These are phyloP conservation scores for Choloepus hoffmanni DNA, from an alignment of 2,113 vertebrate genomes.

Conservation along the genomic window DNA sequence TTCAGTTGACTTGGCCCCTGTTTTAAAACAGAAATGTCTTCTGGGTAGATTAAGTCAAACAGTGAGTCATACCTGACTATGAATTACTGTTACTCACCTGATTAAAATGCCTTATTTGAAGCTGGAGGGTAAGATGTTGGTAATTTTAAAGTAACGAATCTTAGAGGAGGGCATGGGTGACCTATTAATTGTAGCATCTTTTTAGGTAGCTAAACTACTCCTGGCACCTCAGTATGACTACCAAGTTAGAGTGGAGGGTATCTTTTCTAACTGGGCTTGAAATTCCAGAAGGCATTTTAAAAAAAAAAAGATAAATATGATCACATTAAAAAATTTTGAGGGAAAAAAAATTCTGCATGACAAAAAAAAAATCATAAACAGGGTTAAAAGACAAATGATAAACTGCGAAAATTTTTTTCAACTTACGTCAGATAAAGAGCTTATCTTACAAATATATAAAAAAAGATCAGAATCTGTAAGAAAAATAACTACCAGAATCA, in stretches of 20 bases:
- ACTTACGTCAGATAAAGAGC: background rate
- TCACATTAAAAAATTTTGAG: background rate
- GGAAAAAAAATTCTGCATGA: constrained; percentile 49
- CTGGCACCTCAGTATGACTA: background rate
- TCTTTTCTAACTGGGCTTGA: constrained; percentile 32
- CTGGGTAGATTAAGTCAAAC: constrained; percentile 54
- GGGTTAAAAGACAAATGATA: constrained; percentile 33
- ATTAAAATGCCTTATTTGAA: constrained; percentile 46
- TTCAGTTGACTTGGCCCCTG: constrained; percentile 9
- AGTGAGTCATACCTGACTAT: constrained; percentile 29
- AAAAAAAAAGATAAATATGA: constrained; percentile 42
- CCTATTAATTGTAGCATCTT: constrained; percentile 22
- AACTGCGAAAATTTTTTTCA: background rate
- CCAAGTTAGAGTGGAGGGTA: background rate
- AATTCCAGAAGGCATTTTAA: constrained; percentile 35
- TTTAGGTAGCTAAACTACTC: background rate
- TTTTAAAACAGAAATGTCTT: constrained; percentile 61
- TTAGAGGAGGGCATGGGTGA: background rate
- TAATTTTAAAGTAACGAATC: constrained; percentile 43
- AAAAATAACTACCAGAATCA: constrained; percentile 49
- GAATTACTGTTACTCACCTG: constrained; percentile 60
- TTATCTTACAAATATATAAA: constrained; percentile 47
- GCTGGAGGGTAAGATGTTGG: too few relatives aligned
- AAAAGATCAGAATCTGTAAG: constrained; percentile 27
- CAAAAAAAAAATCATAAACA: background rate